A percentile compares a stretch with the other conserved stretches of the same genome.
Evolutionary conservation across 2,797 vertebrate species (phyloP).

Genomic region (Semaprochilodus insignis): DNA sequence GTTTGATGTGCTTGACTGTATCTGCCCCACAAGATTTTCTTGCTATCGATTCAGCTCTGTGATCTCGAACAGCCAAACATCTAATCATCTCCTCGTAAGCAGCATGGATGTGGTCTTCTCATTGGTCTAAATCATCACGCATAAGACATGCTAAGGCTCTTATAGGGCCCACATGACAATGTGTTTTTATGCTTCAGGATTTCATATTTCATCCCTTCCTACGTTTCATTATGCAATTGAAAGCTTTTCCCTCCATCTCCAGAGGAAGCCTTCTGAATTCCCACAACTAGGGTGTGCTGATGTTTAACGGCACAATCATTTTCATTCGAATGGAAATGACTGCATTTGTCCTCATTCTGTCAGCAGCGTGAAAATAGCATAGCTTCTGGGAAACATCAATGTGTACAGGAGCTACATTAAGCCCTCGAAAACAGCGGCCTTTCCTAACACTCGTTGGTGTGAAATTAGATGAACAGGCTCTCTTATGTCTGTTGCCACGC

Average conservation of each 20-base stretch:
- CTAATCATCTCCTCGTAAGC: too few relatives aligned
- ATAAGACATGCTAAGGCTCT: not conserved
- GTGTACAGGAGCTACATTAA: not conserved
- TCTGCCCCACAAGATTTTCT: slow-evolving; percentile 38
- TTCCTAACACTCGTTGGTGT: not conserved
- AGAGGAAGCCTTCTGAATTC: not conserved
- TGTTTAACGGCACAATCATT: slow-evolving; percentile 57
- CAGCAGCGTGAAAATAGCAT: slow-evolving; percentile 54
- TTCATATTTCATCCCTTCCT: not conserved
- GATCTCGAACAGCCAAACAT: slow-evolving; percentile 5
- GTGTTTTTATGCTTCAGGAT: not conserved
- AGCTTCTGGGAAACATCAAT: not conserved
- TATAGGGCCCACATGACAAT: not conserved
- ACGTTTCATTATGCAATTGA: not conserved
- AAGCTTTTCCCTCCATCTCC: not conserved
- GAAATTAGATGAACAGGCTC: not conserved
- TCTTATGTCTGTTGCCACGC: not conserved
- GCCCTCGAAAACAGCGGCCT: not conserved
- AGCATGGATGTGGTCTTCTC: not conserved
- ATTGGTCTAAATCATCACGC: not conserved
- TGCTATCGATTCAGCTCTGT: slow-evolving; percentile 1
- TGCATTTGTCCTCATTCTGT: slow-evolving; percentile 74
- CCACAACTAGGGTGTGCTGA: slow-evolving; percentile 23
- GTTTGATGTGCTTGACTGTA: slow-evolving; percentile 69
- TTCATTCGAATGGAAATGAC: slow-evolving; percentile 66